Evolutionary conservation across 2,888 invertebrate genomes (phyloP).

Genomic region (Magallana nippona): DNA sequence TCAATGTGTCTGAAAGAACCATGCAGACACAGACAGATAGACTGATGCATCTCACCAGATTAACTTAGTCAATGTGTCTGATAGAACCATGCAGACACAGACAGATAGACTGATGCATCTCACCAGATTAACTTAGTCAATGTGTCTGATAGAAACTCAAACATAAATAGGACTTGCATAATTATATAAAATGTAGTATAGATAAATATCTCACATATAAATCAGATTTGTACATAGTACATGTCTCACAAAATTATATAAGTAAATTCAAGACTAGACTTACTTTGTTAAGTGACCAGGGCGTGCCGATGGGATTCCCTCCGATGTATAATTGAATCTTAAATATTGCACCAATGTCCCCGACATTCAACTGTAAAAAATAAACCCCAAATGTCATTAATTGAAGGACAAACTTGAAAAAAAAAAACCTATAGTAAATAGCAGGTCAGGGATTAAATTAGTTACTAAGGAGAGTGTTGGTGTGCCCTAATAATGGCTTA

Average conservation of each 20-base stretch:
- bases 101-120: not conserved
- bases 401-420: too few species aligned
- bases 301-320: conserved; percentile 65
- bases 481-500: not conserved
- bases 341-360: conserved; percentile 68
- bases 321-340: conserved; percentile 71
- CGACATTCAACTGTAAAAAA: conserved; percentile 60
- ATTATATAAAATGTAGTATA: too few species aligned
- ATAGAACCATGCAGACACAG: too few species aligned
- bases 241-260: not conserved
- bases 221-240: too few species aligned
- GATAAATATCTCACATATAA: not conserved
- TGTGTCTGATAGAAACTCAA: too few species aligned
- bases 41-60: not conserved
- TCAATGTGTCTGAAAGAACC: too few species aligned
- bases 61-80: not conserved
- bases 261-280: conserved; percentile 24
- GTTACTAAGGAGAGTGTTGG: too few species aligned
- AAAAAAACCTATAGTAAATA: too few species aligned
- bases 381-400: not conserved
- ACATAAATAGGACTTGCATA: too few species aligned
- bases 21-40: too few species aligned
- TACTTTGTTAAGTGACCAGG: conserved; percentile 74
- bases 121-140: not conserved
- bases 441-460: not conserved